Evolutionary conservation across 1,140 invertebrate genomes (phyloP).

Genomic region (Ostrea edulis): DNA sequence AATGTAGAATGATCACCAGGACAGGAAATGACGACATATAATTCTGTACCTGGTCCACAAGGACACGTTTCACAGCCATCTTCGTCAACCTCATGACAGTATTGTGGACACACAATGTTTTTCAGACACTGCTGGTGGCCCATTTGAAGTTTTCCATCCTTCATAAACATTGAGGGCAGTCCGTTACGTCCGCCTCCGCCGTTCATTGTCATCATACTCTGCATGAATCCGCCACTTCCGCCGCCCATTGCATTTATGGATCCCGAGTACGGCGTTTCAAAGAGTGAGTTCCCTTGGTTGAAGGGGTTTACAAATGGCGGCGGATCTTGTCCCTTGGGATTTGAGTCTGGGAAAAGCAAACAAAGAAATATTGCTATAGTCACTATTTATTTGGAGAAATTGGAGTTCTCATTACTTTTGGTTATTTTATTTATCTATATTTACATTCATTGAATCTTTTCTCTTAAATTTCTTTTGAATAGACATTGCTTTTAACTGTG

Average conservation of each 20-base stretch:
- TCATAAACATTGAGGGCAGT: constrained; percentile 47
- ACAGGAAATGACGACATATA: too few species aligned
- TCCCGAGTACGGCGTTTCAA: constrained; percentile 48
- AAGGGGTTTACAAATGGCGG: constrained; percentile 45
- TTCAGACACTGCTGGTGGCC: constrained; percentile 36
- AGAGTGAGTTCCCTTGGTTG: constrained; percentile 52
- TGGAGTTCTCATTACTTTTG: neutral
- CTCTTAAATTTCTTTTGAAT: too few species aligned
- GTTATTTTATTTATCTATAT: too few species aligned
- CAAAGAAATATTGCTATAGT: neutral
- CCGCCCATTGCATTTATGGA: constrained; percentile 26
- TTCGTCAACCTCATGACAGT: constrained; percentile 52
- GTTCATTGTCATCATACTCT: constrained; percentile 19
- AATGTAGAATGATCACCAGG: neutral
- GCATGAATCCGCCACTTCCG: neutral
- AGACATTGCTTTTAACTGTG: too few species aligned
- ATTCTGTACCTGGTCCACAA: constrained; percentile 43
- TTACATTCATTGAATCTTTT: too few species aligned
- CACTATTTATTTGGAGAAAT: neutral
- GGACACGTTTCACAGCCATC: constrained; percentile 56
- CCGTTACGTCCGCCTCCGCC: constrained; percentile 24
- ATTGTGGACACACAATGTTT: constrained; percentile 52
- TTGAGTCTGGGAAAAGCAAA: neutral
- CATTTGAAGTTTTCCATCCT: constrained; percentile 41
- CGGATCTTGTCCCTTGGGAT: neutral